phyloP scores from a whole-genome alignment of 2,113 vertebrate species.

The Amphiprion ocellaris region DNA sequence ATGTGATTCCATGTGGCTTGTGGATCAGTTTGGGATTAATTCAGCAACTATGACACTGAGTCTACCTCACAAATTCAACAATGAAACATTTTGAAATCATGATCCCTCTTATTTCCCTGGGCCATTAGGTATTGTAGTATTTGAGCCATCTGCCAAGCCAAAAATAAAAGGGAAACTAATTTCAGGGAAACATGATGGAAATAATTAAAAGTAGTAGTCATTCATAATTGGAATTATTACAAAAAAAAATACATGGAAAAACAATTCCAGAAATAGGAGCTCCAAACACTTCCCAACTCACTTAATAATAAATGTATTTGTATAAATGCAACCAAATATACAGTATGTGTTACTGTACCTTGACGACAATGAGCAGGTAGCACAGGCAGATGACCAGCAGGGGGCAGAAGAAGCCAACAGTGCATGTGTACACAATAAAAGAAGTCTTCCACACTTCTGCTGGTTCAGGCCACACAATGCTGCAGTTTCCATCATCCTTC shows the following conservation, averaged over 20 bases:
- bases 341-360: constrained; percentile 64
- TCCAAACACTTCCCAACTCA: too few relatives aligned
- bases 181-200: not conserved
- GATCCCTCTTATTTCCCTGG: too few relatives aligned
- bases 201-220: not conserved
- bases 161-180: not conserved
- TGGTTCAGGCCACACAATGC: constrained; percentile 95
- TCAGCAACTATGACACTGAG: not conserved
- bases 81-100: not conserved
- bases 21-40: not conserved
- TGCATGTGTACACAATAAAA: constrained; percentile 93
- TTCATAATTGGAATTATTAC: not conserved
- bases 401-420: constrained; percentile 92
- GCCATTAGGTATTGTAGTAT: too few relatives aligned
- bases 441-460: constrained; percentile 90
- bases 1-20: not conserved
- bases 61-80: not conserved
- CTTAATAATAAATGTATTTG: too few relatives aligned
- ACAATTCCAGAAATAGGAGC: too few relatives aligned
- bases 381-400: constrained; percentile 94
- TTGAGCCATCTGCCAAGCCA: not conserved
- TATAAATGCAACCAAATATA: not conserved
- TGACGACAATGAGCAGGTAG: constrained; percentile 93
- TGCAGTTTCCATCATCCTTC: constrained; percentile 91
- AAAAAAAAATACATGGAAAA: not conserved